Conservation (phyloP, 2,797 vertebrate genomes). For the Erithacus rubecula region DNA sequence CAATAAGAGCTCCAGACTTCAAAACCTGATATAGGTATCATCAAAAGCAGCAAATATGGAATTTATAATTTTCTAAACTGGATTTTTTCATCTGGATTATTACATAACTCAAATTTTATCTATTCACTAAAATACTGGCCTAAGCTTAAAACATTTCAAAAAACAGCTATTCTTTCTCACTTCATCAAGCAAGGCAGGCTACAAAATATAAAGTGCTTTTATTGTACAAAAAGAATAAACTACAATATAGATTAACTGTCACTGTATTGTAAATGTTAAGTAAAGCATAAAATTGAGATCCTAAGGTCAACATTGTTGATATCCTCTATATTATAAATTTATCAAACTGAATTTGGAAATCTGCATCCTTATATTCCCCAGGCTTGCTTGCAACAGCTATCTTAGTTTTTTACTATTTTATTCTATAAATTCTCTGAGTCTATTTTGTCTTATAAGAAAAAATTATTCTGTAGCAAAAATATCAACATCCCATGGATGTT, state of each 20-base stretch:
- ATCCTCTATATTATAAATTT: neutral
- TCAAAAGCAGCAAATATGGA: neutral
- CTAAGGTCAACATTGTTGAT: neutral
- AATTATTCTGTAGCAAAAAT: neutral
- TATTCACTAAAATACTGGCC: neutral
- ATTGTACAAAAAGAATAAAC: neutral
- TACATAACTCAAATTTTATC: neutral
- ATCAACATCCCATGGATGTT: neutral
- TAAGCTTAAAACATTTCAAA: neutral
- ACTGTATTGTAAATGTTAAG: neutral
- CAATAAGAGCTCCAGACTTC: neutral
- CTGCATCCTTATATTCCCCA: neutral
- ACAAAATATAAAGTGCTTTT: neutral
- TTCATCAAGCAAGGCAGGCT: neutral
- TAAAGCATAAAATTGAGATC: slow-evolving; percentile 22
- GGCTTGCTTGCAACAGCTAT: neutral
- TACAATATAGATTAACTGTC: neutral
- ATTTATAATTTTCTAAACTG: neutral
- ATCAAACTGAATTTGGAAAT: neutral
- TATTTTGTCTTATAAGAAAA: neutral
- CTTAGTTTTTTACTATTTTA: neutral
- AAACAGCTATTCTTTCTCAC: neutral
- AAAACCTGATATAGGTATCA: neutral
- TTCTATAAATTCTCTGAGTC: neutral
- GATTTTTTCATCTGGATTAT: neutral